Evolutionary conservation across 2,797 vertebrate genomes (phyloP), one percentile per base, ranked within the genome.

Genomic region (Amblyraja radiata): DNA sequence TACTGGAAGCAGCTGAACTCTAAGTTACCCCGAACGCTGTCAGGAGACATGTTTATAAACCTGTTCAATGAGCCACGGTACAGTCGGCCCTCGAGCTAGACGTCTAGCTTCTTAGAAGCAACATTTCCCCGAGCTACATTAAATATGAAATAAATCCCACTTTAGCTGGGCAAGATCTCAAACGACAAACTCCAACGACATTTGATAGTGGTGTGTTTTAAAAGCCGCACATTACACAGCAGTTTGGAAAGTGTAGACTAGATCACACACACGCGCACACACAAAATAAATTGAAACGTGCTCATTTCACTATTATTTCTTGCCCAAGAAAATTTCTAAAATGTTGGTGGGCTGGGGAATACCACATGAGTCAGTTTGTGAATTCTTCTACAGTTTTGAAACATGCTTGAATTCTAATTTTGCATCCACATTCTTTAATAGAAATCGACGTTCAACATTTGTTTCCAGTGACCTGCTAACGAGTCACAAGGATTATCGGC

Each of bases 81-180:
- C 65, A 36, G 28, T 88, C 3, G 16, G 84, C 84, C 84, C 84
- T 65, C n/a, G 6, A 32, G 84, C 84, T 23, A 36, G 84, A 68
- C 68, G 68, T 21, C 63, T 68, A 88, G 84, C 84, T 88, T 68
- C 84, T 88, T 88, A 68, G n/a, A 86, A 86, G 83, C 84, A 88
- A 88, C 84, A 32, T 36, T 68, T 88, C 84, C 84, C 68, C 84
- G 32, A 88, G 65, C 84, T 18, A 16, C 21, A 88, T 65, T 88
- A 88, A 88, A 88, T 88, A 88, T 88, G 84, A 88, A 88, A 88
- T 88, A 88, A 68, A 88, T 32, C 63, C 84, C n/a, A 68, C 84
- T 88, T 74, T 68, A 88, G n/a, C 7, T 36, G 63, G 84, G 84
- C 61, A 68, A 21, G 28, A 68, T 88, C 68, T 88, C 61, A 88